These are phyloP conservation scores for Lycaon pictus DNA, from an alignment of 2,113 vertebrate species.

Conservation along the genomic window DNA sequence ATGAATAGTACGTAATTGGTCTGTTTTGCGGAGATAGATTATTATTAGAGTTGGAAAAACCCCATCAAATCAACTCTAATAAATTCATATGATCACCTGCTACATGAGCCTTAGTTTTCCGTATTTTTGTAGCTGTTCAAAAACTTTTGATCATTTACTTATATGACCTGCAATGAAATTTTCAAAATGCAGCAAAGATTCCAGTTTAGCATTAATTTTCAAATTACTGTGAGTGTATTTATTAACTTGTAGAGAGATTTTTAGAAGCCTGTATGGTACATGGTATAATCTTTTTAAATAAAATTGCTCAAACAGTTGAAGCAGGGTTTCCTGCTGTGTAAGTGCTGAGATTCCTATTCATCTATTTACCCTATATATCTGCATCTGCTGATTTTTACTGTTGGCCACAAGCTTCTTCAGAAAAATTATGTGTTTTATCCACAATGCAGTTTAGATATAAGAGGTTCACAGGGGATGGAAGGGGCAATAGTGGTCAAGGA, in stretches of 20 bases:
- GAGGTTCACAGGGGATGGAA: not conserved
- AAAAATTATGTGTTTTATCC: not conserved
- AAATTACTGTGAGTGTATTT: not conserved
- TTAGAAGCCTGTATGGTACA: not conserved
- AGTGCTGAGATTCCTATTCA: not conserved
- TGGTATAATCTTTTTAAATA: not conserved
- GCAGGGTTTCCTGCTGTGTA: not conserved
- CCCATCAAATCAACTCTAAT: conserved; percentile 15
- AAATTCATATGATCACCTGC: not conserved
- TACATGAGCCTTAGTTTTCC: not conserved
- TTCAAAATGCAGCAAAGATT: conserved; percentile 51
- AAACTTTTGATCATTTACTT: conserved; percentile 66
- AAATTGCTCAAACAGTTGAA: not conserved
- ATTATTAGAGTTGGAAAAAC: not conserved
- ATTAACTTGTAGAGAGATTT: not conserved
- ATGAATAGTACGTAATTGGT: conserved; percentile 2
- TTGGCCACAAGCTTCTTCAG: not conserved
- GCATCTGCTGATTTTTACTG: not conserved
- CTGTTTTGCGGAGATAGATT: not conserved
- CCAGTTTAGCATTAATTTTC: conserved; percentile 47
- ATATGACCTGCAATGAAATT: conserved; percentile 44
- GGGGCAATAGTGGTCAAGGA: not conserved
- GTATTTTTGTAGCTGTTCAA: conserved; percentile 50
- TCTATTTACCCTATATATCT: not conserved
- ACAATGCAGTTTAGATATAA: not conserved